These are phyloP conservation scores for Cantharis rustica DNA, from an alignment of 2,888 invertebrate genomes.

Conservation along the genomic window DNA sequence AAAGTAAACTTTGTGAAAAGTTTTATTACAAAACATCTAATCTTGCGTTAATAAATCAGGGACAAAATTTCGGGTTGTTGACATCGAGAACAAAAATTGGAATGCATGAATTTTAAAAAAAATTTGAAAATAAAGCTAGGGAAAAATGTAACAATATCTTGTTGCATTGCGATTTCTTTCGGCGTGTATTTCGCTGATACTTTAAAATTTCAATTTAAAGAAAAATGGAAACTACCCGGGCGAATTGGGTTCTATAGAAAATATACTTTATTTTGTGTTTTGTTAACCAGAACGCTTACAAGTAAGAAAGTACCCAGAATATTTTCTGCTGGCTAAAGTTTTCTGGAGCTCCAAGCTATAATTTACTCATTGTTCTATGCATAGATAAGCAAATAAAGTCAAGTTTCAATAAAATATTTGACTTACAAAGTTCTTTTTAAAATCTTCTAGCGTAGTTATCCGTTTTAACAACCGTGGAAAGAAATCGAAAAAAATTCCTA, in stretches of 20 bases:
- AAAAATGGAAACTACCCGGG: neutral
- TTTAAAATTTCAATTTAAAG: neutral
- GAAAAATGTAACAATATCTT: neutral
- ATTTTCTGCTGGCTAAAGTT: neutral
- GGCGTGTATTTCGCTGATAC: neutral
- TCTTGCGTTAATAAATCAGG: conserved; percentile 16
- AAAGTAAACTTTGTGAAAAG: conserved; percentile 13
- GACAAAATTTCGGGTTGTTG: neutral
- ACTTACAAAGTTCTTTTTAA: neutral
- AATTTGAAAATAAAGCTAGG: neutral
- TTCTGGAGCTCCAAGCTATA: neutral
- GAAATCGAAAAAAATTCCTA: neutral
- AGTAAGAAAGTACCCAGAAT: neutral
- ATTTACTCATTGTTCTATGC: neutral
- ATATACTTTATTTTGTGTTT: neutral
- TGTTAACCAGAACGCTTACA: neutral
- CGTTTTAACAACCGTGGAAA: neutral
- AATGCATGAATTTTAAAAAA: neutral
- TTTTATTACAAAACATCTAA: conserved; percentile 12
- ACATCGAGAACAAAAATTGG: neutral
- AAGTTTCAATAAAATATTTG: neutral
- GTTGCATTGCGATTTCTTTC: neutral
- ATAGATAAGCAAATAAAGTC: neutral
- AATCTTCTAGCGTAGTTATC: neutral
- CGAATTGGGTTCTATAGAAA: neutral